Base-by-base conservation (phyloP, 1,140 invertebrate genomes). In the Drosophila azteca region DNA sequence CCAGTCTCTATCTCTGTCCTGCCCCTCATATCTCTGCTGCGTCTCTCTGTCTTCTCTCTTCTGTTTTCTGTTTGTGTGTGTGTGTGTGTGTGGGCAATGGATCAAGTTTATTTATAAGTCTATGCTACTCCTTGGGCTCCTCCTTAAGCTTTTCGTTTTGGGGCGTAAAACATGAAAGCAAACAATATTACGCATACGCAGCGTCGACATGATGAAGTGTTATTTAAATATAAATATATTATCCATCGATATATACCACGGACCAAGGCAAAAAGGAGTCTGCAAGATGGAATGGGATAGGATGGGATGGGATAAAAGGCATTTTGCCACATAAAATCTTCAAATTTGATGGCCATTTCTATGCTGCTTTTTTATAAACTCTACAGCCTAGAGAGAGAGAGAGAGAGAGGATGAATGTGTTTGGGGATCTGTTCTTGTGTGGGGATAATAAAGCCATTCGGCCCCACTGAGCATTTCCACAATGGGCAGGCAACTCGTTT, bases 161-260 rank as follows among this genome's bases (percentile, higher is more conserved):
- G 17, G 24, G 39, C 44, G 35, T 26, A 44, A 53, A 87, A 81
- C 78, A 87, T 75, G 73, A 87, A 77, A 87, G 82, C 73, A 81
- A 87, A 81, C 81, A 87, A 81, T 87, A 85, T 85, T 78, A 85
- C 82, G 82, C 82, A 85, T 85, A 85, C 82, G 82, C 82, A 70
- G 69, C 74, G 73, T 68, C 61, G 67, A 67, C 74, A 85, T 85
- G 82, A 85, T 85, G 68, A 85, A 85, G 82, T 87, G 82, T 88
- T 85, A 85, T 85, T 85, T 85, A 87, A 85, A 85, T 82, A 87
- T 85, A 88, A 82, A 88, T 85, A 85, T 87, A 87, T 85, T 85
- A 85, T 87, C 82, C 82, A 85, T 85, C 78, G 79, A 85, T 87
- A 76, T 82, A 78, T 78, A 31, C 60, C 4, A 39, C 61, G 51